A percentile compares a stretch with the other conserved stretches of the same genome.
Evolutionary conservation across 2,113 vertebrate species (phyloP).

Genomic region (Daubentonia madagascariensis): DNA sequence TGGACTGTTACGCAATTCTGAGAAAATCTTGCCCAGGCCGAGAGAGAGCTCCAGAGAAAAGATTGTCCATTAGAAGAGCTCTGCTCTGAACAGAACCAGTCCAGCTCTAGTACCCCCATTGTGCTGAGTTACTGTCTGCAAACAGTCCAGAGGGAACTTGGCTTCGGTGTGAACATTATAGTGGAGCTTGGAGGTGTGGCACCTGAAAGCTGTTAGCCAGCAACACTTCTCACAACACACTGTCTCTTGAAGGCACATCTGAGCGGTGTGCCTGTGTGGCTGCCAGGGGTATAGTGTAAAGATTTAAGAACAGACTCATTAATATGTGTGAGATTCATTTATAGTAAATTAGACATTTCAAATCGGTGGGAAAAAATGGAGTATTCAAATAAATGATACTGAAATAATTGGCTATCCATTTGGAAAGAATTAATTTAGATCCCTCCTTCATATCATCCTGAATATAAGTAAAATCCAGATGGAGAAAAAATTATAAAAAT

Average conservation of each 20-base stretch:
- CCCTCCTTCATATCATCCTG: not conserved
- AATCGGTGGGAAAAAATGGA: not conserved
- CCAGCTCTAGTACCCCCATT: not conserved
- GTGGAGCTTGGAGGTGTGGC: not conserved
- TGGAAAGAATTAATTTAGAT: conserved; percentile 22
- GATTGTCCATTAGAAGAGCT: not conserved
- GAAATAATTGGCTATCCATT: not conserved
- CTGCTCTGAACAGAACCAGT: not conserved
- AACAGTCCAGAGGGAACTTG: not conserved
- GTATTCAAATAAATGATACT: not conserved
- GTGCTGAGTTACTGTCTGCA: not conserved
- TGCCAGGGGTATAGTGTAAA: not conserved
- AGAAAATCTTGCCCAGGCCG: not conserved
- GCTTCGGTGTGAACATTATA: not conserved
- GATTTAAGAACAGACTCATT: not conserved
- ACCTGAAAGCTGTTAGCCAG: not conserved
- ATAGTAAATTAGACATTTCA: not conserved
- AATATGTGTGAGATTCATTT: not conserved
- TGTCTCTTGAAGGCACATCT: not conserved
- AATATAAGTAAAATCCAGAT: not conserved
- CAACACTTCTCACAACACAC: not conserved
- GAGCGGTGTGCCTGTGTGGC: not conserved
- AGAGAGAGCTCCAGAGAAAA: not conserved
- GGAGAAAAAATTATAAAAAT: not conserved
- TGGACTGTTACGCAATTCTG: not conserved